Percentiles rank a stretch among this genome's conserved stretches.
phyloP scores from a whole-genome alignment of 1,140 invertebrate species.

The silkworm (Bombyx mori) region ASM3026992v2 NC_085120.1:13230001-13230500 shows the following conservation, averaged over 20 bases:
- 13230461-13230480: not conserved
- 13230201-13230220: no score
- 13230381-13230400: no score
- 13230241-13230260: no score
- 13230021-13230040: constrained; percentile 98
- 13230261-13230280: not conserved
- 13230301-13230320: no score
- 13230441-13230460: not conserved
- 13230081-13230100: constrained; percentile 94
- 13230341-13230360: no score
- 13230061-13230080: constrained; percentile 90
- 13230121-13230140: constrained; percentile 92
- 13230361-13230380: no score
- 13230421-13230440: not conserved
- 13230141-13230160: constrained; percentile 88
- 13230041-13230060: constrained; percentile 97
- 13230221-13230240: no score
- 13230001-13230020: constrained; percentile 98
- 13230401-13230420: no score
- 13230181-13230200: no score
- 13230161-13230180: constrained; percentile 11
- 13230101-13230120: constrained; percentile 91
- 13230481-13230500: not conserved
- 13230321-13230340: no score
- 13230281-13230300: not conserved